Percentiles rank a stretch among this genome's conserved stretches.
Evolutionary conservation across 2,888 invertebrate genomes (phyloP).

Genomic region (Argyresthia albistria): DNA sequence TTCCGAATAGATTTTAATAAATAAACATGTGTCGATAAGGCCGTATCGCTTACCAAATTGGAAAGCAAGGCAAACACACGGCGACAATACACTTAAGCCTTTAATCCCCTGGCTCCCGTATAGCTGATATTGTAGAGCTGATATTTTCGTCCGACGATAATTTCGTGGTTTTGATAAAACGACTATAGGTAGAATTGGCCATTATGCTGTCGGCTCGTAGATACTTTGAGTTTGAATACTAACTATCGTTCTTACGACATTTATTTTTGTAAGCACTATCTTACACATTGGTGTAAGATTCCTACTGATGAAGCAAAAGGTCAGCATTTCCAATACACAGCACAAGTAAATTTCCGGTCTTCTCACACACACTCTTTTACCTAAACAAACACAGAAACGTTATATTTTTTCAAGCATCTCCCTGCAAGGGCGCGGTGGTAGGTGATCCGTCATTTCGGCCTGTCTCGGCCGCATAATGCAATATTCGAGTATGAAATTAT

Average conservation of each 20-base stretch:
- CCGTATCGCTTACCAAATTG: conserved; percentile 29
- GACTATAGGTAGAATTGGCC: no score
- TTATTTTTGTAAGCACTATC: no score
- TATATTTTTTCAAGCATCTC: neutral
- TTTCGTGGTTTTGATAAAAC: no score
- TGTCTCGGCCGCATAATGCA: conserved; percentile 37
- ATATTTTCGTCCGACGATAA: no score
- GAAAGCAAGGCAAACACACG: conserved; percentile 38
- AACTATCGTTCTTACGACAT: no score
- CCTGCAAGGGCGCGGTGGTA: neutral
- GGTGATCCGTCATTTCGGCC: conserved; percentile 37
- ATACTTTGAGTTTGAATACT: no score
- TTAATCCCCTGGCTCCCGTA: conserved; percentile 36
- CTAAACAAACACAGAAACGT: conserved; percentile 3
- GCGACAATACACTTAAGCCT: conserved; percentile 35
- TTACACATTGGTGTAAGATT: no score
- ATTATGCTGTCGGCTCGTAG: no score
- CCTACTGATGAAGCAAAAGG: no score
- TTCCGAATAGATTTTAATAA: neutral
- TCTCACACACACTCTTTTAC: conserved; percentile 5
- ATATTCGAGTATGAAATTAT: conserved; percentile 40
- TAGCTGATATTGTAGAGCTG: conserved; percentile 17
- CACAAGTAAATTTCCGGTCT: neutral
- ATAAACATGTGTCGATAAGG: conserved; percentile 2
- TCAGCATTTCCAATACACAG: no score